These are phyloP conservation scores for Tragelaphus buxtoni DNA, from an alignment of 2,113 vertebrate species.

Conservation along the genomic window DNA sequence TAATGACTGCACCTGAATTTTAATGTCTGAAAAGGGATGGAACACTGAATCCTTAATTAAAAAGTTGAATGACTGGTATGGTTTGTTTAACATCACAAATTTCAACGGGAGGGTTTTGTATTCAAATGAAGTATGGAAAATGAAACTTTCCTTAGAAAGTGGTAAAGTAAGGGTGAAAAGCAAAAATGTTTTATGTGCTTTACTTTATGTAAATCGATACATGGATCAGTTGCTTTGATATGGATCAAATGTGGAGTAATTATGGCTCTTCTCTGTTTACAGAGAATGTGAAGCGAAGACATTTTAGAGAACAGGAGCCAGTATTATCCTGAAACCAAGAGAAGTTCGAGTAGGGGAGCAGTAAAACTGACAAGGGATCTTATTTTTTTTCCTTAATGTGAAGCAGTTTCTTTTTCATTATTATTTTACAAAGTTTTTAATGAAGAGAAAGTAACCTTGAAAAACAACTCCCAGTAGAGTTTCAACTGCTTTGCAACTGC, in stretches of 20 bases:
- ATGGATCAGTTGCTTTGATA: constrained; percentile 84
- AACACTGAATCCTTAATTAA: constrained; percentile 91
- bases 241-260: constrained; percentile 84
- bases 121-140: constrained; percentile 82
- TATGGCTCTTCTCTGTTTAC: constrained; percentile 79
- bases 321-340: constrained; percentile 50
- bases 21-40: constrained; percentile 88
- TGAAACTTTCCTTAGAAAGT: constrained; percentile 78
- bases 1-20: constrained; percentile 92
- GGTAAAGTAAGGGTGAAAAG: constrained; percentile 79
- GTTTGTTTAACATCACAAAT: constrained; percentile 90
- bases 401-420: constrained; percentile 79
- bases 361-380: constrained; percentile 72
- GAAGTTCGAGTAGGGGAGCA: constrained; percentile 62
- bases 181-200: constrained; percentile 81
- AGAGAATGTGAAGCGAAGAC: constrained; percentile 69
- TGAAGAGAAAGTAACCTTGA: constrained; percentile 84
- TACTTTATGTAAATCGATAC: constrained; percentile 83
- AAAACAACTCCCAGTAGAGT: constrained; percentile 81
- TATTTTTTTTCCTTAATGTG: constrained; percentile 78
- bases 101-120: constrained; percentile 83
- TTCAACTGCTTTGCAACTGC: constrained; percentile 71
- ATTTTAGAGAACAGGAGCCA: constrained; percentile 63
- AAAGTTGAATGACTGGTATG: constrained; percentile 89
- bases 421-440: constrained; percentile 83